Conservation (phyloP, 1,140 invertebrate genomes). For the Lordiphosa clarofinis region DNA sequence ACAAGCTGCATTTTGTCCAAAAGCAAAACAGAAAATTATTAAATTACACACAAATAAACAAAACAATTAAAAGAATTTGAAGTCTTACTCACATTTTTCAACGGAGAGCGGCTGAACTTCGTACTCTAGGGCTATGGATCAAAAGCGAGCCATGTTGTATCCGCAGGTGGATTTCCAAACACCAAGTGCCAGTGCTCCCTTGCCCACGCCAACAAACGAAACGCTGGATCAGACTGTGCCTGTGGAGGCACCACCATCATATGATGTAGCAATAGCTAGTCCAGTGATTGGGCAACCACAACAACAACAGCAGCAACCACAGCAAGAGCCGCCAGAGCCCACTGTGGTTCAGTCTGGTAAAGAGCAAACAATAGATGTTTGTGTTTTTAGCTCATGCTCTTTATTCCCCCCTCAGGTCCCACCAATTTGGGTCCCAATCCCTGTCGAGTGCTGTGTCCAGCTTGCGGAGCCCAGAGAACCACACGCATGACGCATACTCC, state of each 20-base stretch:
- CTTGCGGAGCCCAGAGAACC: constrained; percentile 81
- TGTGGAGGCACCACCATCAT: constrained; percentile 67
- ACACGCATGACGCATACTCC: constrained; percentile 81
- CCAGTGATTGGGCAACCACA: constrained; percentile 34
- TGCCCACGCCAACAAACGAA: constrained; percentile 14
- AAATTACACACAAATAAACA: not conserved
- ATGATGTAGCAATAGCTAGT: constrained; percentile 64
- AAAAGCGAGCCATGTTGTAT: constrained; percentile 75
- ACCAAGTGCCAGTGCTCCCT: constrained; percentile 47
- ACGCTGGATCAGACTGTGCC: constrained; percentile 14
- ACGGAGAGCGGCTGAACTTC: constrained; percentile 37
- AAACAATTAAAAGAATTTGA: constrained; percentile 13
- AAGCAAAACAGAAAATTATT: constrained; percentile 8
- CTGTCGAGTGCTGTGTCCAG: constrained; percentile 81
- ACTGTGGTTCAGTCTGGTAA: constrained; percentile 52
- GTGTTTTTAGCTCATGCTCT: constrained; percentile 17
- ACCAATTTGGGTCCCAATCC: constrained; percentile 80
- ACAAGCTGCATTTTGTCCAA: constrained; percentile 28
- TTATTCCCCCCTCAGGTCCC: constrained; percentile 11
- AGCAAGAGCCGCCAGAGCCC: constrained; percentile 33
- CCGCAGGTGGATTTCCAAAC: constrained; percentile 57
- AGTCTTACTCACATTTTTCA: constrained; percentile 38
- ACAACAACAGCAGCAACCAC: constrained; percentile 28
- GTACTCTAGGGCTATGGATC: constrained; percentile 59
- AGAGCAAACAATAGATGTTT: not conserved